Base-by-base conservation (phyloP, 2,113 vertebrate genomes). In the Rana temporaria region DNA sequence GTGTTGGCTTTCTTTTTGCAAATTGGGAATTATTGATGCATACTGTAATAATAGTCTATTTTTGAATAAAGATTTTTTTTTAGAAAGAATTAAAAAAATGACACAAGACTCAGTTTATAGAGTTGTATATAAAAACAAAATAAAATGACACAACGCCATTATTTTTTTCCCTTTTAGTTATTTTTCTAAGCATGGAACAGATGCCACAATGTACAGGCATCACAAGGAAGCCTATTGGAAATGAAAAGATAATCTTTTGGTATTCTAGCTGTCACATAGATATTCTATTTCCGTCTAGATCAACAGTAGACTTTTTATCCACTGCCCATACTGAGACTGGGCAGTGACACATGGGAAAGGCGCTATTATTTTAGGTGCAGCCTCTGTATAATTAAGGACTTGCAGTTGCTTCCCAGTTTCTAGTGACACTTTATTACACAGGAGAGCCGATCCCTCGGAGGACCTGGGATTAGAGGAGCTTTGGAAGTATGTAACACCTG, bases 201-300 rank as follows among this genome's bases (percentile, higher is more conserved):
- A 78, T 78, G 75, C 38, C 14, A n/a, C n/a, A 14, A 20, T 78
- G 38, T 78, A 19, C 38, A n/a, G 60, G 22, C 62, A 55, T 78
- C 75, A 20, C 62, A 32, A 52, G 62, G 53, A 62, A 52, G 26
- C 59, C 32, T 64, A 78, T 65, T 78, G 62, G 20, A 78, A 52
- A 62, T 66, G 75, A 78, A 78, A 78, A 66, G 75, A 78, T 78
- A 78, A 78, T 78, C 62, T 64, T 78, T 78, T 64, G 75, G 75
- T 78, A 78, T 78, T 65, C 42, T 62, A 78, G 59, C 75, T 78
- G 60, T 30, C 75, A 66, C 53, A 78, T 18, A 62, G 62, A 66
- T 66, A 30, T 78, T 42, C 75, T 55, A 30, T 78, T 78, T 56
- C 62, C 19, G 62, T 24, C 55, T 38, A 74, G 30, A 60, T 38